Percentiles rank a stretch among this genome's conserved stretches.
phyloP scores from a whole-genome alignment of 2,113 vertebrate species.

The Peromyscus californicus region DNA sequence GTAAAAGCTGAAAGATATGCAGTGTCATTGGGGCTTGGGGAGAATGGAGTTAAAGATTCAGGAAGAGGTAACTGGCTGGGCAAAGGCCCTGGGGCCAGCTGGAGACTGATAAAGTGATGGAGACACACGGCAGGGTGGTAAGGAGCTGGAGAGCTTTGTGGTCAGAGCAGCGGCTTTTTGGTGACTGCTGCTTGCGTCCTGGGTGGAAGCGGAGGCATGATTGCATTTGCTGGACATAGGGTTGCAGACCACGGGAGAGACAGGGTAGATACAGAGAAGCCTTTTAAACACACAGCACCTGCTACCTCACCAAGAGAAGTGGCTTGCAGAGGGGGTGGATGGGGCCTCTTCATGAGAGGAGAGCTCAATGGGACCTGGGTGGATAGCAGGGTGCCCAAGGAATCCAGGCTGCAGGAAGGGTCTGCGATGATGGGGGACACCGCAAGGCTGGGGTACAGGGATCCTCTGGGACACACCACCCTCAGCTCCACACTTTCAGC shows the following conservation, averaged over 20 bases:
- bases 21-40: background rate
- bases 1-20: background rate
- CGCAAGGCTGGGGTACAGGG: too few relatives aligned
- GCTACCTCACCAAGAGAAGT: background rate
- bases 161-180: background rate
- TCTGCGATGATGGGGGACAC: accelerated
- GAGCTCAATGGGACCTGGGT: too few relatives aligned
- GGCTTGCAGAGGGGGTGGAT: too few relatives aligned
- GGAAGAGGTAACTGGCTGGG: background rate
- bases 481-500: background rate
- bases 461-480: accelerated
- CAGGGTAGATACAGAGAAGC: background rate
- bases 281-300: accelerated
- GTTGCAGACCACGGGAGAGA: too few relatives aligned
- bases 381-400: accelerated
- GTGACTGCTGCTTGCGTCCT: background rate
- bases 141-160: background rate
- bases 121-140: background rate
- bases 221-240: background rate
- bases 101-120: background rate
- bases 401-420: background rate
- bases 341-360: background rate
- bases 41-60: background rate
- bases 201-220: too few relatives aligned
- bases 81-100: background rate